Percentiles rank a stretch among this genome's conserved stretches.
These are phyloP conservation scores for Diorhabda elongata DNA, from an alignment of 1,140 invertebrate genomes.

Conservation along the genomic window DNA sequence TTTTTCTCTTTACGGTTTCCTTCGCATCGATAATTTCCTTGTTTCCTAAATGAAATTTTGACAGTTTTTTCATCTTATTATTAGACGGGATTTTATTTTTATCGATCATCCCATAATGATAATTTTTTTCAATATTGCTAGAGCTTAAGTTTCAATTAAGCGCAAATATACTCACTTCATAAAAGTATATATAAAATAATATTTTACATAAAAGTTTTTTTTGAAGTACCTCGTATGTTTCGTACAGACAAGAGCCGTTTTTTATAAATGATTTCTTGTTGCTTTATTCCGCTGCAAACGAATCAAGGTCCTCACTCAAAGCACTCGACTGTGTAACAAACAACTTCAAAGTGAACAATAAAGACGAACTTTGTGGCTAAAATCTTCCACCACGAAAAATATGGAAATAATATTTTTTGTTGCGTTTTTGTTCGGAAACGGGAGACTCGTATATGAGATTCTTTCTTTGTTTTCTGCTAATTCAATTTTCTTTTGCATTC, in stretches of 20 bases:
- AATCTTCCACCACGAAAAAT: conserved; percentile 2
- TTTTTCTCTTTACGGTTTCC: no score
- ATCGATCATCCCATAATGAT: no score
- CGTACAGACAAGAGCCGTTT: neutral
- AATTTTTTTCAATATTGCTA: no score
- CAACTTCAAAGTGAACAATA: conserved; percentile 2
- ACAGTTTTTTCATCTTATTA: no score
- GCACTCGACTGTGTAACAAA: conserved; percentile 1
- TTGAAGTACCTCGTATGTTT: neutral
- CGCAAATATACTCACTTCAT: no score
- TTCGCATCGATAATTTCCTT: no score
- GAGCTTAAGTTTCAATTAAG: no score
- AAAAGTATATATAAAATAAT: no score
- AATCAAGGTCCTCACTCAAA: conserved; percentile 2
- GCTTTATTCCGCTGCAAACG: neutral
- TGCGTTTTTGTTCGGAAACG: neutral
- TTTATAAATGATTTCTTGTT: conserved; percentile 1
- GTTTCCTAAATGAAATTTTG: no score
- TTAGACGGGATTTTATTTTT: no score
- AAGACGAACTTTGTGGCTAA: conserved; percentile 2
- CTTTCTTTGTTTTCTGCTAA: conserved; percentile 2
- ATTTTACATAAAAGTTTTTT: no score
- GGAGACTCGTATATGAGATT: neutral
- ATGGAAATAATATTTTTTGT: conserved; percentile 3
- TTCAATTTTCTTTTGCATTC: conserved; percentile 2